These are phyloP conservation scores for Gavia stellata DNA, from an alignment of 2,113 vertebrate species.

Conservation along the genomic window DNA sequence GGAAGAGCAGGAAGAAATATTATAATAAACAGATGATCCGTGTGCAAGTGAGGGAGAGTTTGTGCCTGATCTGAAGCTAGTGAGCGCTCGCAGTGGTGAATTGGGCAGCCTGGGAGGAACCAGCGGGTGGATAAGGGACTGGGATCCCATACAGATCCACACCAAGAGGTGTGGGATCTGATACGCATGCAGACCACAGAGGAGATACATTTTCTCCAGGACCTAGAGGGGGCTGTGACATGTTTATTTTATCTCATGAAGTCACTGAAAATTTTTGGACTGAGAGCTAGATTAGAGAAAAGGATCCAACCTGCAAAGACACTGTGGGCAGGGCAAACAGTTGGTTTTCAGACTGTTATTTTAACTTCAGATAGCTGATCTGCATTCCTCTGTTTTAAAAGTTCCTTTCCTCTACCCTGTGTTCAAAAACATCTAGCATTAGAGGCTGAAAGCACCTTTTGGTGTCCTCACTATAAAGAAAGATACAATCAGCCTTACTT, in stretches of 20 bases:
- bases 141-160: not conserved
- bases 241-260: not conserved
- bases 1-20: not conserved
- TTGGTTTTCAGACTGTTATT: not conserved
- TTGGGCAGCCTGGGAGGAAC: not conserved
- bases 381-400: not conserved
- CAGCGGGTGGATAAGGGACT: not conserved
- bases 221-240: not conserved
- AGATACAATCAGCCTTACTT: not conserved
- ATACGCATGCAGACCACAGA: not conserved
- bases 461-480: not conserved
- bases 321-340: not conserved
- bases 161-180: not conserved
- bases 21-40: not conserved
- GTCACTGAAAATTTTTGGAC: not conserved
- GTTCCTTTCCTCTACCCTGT: not conserved
- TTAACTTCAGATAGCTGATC: not conserved
- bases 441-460: not conserved
- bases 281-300: not conserved
- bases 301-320: not conserved
- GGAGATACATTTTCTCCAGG: not conserved
- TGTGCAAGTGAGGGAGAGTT: not conserved
- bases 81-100: rapidly evolving
- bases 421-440: not conserved
- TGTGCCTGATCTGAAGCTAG: not conserved